Evolutionary conservation across 2,888 invertebrate genomes (phyloP), one percentile per base, ranked within the genome.

Genomic region (Iphiclides podalirius): DNA sequence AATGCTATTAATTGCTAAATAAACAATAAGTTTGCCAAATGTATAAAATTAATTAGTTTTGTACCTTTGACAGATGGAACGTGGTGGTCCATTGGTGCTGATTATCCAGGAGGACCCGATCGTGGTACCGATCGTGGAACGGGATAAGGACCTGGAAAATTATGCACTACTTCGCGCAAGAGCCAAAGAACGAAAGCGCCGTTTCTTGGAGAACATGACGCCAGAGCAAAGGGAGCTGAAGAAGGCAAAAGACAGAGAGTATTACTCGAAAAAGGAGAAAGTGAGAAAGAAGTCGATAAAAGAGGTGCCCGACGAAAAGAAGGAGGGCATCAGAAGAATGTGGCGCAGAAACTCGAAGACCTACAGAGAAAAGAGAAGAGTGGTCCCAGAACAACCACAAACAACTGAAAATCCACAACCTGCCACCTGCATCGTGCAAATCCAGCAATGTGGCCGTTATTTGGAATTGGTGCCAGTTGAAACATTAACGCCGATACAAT

Each of bases 101-200:
- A 20, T 20, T 4, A 20, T 20, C 20, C 20, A 20, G 6, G 20
- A 20, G 4, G 4, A 20, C 3, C 20, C 20, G 3, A 20, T 4
- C 20, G 3, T 6, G 4, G 20, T 4, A 6, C 20, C 3, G 6
- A 20, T 4, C 20, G 20, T 20, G 6, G 11, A 42, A 4, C 33
- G 13, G 2, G 7, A 45, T 13, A 16, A 33, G 7, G 9, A 46
- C 1, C n/a, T 33, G 0, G 23, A 44, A 4, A 50, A 62, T 42
- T 65, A 66, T 47, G 50, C 60, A 23, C 51, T 46, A 28, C 57
- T 59, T 34, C 58, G 59, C 38, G 54, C 61, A 52, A 59, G 54
- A 33, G 60, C 60, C 0, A 61, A 60, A 45, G 61, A 55, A 16
- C 60, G 60, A 35, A 68, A 66, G 57, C 53, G 53, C 33, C 61